Conservation (phyloP, 2,888 invertebrate species). For the Ophion ventricosus region DNA sequence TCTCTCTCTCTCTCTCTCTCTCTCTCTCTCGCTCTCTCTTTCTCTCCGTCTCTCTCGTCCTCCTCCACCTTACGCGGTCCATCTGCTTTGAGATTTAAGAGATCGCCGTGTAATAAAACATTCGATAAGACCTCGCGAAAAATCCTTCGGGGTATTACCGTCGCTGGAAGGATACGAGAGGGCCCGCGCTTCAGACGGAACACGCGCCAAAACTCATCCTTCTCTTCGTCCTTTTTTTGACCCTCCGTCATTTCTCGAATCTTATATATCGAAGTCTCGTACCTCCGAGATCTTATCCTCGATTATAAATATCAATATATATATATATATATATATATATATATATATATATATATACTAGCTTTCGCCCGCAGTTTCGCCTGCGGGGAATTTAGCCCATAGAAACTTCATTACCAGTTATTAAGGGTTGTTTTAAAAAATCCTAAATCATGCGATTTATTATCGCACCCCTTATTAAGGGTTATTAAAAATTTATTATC, state of each 20-base stretch:
- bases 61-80: conserved; percentile 30
- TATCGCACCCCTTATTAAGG: too few species aligned
- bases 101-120: conserved; percentile 62
- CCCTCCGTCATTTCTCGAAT: conserved; percentile 55
- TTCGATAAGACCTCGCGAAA: conserved; percentile 62
- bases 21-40: conserved; percentile 15
- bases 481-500: too few species aligned
- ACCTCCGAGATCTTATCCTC: conserved; percentile 34
- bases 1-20: conserved; percentile 17
- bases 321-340: conserved; percentile 12
- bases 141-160: conserved; percentile 50
- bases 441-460: too few species aligned
- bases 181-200: conserved; percentile 5
- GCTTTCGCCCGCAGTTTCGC: too few species aligned
- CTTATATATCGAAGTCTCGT: conserved; percentile 57
- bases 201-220: conserved; percentile 38
- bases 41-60: conserved; percentile 11
- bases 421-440: too few species aligned
- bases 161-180: conserved; percentile 29
- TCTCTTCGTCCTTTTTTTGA: conserved; percentile 24
- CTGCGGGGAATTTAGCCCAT: too few species aligned
- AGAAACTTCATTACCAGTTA: too few species aligned
- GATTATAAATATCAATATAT: conserved; percentile 23
- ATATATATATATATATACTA: conserved; percentile 15
- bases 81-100: conserved; percentile 50